Evolutionary conservation across 2,797 vertebrate species (phyloP), one percentile per base, ranked within the genome.

Genomic region (Cossypha dichroa): DNA sequence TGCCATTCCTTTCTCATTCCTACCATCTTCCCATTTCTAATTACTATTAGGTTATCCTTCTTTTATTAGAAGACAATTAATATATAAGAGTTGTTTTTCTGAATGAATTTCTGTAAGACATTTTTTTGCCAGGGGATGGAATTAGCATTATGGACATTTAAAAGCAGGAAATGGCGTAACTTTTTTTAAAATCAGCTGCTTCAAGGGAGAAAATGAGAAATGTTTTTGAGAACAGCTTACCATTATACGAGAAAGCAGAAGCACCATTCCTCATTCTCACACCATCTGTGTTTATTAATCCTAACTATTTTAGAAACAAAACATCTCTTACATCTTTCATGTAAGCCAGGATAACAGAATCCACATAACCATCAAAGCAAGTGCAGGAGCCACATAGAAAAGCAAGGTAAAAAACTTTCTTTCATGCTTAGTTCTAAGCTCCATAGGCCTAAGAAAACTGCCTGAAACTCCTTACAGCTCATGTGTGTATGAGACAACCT

Each of bases 231-330:
- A 92, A 69, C 54, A 92, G 69, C 58, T 84, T 90, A 91, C 76
- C 52, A 70, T 77, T 85, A 41, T 28, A 82, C 14, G 63, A 82
- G 85, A 91, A 91, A 79, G 64, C 70, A 95, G 74, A 94, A 96
- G 56, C 20, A 72, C 36, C 70, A 59, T 76, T 92, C 81, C 90
- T 94, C n/a, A 74, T 90, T 93, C 86, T 91, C 84, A 91, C 64
- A 85, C 51, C 88, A 92, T 68, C 86, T 95, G 72, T 95, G 75
- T 82, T 94, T 93, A 94, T 90, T 94, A 95, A 86, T 69, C 83
- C 60, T 45, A 87, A 90, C 75, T 79, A 77, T 91, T 94, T 95
- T 74, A 91, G 76, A 95, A 94, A 95, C 60, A 93, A 96, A 95
- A 90, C 49, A 88, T 78, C 52, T 76, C 48, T 92, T 67, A 56